These are phyloP conservation scores for Pterobdella sp. DNA, from an alignment of 2,888 invertebrate genomes.

Conservation along the genomic window DNA sequence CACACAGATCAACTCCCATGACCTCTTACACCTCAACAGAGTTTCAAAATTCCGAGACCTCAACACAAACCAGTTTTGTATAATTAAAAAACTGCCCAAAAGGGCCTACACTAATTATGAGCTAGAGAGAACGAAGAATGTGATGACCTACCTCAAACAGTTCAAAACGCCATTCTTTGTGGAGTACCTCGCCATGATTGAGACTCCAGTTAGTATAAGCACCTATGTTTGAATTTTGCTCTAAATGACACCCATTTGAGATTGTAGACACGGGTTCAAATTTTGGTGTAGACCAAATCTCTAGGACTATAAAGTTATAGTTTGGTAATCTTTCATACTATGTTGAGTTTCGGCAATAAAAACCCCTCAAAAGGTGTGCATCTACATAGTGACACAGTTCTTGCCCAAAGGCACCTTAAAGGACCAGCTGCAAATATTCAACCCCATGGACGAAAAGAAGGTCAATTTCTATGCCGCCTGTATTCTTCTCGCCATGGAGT, in stretches of 20 bases:
- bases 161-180: not conserved
- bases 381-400: not conserved
- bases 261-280: too few species aligned
- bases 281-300: too few species aligned
- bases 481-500: not conserved
- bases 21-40: too few species aligned
- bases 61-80: not conserved
- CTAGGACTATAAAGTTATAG: too few species aligned
- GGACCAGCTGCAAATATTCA: not conserved
- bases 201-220: not conserved
- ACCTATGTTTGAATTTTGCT: too few species aligned
- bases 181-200: not conserved
- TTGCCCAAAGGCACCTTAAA: not conserved
- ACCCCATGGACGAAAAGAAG: not conserved
- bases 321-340: too few species aligned
- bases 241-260: too few species aligned
- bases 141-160: not conserved
- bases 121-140: not conserved
- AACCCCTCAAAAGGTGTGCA: too few species aligned
- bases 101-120: not conserved
- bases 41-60: too few species aligned
- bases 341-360: too few species aligned
- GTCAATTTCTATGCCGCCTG: not conserved
- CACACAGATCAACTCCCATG: too few species aligned
- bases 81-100: not conserved